Conservation (phyloP, 2,797 vertebrate species). For the Perdix hodgsoniae region DNA sequence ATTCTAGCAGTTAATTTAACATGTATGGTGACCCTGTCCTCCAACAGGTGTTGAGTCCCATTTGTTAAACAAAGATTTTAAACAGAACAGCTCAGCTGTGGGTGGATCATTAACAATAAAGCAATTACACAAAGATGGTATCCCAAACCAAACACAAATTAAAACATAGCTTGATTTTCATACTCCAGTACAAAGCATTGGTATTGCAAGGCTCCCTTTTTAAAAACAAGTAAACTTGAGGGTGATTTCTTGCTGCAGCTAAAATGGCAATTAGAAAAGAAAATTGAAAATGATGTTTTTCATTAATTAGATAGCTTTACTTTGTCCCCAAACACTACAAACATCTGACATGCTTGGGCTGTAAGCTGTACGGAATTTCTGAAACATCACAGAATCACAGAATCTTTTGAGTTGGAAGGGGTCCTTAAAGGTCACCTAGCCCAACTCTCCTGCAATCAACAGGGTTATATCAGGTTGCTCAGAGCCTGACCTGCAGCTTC, state of each 20-base stretch:
- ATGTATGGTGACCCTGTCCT: not conserved
- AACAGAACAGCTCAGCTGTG: not conserved
- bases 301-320: not conserved
- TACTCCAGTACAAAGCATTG: not conserved
- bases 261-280: not conserved
- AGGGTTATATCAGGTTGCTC: too few species aligned
- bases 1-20: not conserved
- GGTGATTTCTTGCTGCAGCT: not conserved
- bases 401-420: too few species aligned
- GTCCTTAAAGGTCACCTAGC: too few species aligned
- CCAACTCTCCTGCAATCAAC: too few species aligned
- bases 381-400: not conserved
- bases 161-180: not conserved
- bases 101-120: not conserved
- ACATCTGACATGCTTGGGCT: not conserved
- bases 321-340: not conserved
- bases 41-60: not conserved
- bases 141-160: not conserved
- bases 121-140: not conserved
- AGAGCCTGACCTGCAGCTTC: not conserved
- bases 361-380: not conserved
- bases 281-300: not conserved
- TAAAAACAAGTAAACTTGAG: not conserved
- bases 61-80: not conserved
- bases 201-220: not conserved